phyloP scores from a whole-genome alignment of 2,797 vertebrate genomes.

The Neosilurus hyrtlii region DNA sequence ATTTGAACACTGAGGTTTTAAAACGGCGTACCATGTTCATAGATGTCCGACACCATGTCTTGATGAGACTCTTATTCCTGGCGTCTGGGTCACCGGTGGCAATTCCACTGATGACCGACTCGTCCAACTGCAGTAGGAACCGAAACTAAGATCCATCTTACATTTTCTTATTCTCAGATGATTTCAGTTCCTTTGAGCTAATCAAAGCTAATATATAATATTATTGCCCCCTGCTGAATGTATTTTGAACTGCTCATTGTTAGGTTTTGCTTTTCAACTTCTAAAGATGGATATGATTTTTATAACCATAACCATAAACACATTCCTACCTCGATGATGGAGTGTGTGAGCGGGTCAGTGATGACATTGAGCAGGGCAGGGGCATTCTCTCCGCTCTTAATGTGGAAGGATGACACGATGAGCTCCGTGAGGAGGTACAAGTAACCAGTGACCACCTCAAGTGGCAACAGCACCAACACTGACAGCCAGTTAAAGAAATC shows the following conservation, averaged over 20 bases:
- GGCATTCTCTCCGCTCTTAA: constrained; percentile 83
- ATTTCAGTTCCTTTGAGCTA: background rate
- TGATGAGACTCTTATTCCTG: constrained; percentile 84
- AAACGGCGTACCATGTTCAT: constrained; percentile 68
- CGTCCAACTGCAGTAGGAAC: constrained; percentile 76
- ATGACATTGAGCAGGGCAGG: constrained; percentile 90
- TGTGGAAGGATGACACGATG: constrained; percentile 81
- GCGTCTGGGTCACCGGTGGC: constrained; percentile 78
- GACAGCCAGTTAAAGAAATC: constrained; percentile 99
- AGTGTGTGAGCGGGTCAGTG: constrained; percentile 86
- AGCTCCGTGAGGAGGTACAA: constrained; percentile 77
- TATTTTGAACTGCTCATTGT: too few species aligned
- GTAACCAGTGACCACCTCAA: constrained; percentile 83
- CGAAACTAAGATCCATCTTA: background rate
- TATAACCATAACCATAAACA: too few species aligned
- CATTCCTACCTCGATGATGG: constrained; percentile 82
- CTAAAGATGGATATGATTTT: too few species aligned
- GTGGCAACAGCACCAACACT: constrained; percentile 84
- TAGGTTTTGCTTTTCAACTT: too few species aligned
- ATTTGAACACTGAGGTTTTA: background rate
- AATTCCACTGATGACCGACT: constrained; percentile 80
- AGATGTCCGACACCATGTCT: constrained; percentile 81
- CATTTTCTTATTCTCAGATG: background rate
- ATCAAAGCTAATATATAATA: background rate
- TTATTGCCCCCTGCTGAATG: too few species aligned